A percentile compares a stretch with the other conserved stretches of the same genome.
Conservation (phyloP, 1,140 invertebrate genomes). For the Eurytemora carolleeae region DNA sequence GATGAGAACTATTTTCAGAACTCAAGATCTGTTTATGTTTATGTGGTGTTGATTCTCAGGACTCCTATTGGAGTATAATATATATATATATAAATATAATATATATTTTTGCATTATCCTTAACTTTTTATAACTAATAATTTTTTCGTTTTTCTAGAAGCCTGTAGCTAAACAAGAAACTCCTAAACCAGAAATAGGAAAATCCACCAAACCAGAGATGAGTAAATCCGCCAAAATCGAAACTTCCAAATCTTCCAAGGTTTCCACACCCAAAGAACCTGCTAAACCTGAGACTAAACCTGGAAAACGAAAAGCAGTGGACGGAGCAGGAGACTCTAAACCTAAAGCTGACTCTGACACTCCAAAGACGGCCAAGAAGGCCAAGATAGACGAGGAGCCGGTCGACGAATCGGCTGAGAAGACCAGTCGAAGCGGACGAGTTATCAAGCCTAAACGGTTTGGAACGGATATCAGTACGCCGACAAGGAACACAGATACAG, state of each 20-base stretch:
- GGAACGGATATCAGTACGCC: conserved; percentile 5
- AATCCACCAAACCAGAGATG: too few relatives aligned
- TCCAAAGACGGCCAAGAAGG: background rate
- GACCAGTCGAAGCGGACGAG: conserved; percentile 19
- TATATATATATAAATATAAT: too few relatives aligned
- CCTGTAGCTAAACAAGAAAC: too few relatives aligned
- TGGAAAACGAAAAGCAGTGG: conserved; percentile 6
- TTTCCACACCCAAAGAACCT: background rate
- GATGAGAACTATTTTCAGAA: too few relatives aligned
- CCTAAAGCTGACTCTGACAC: background rate
- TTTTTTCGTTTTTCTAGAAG: too few relatives aligned
- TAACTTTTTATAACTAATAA: too few relatives aligned
- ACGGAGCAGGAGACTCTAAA: background rate
- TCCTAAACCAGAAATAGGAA: too few relatives aligned
- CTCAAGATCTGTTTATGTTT: too few relatives aligned
- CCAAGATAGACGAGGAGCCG: background rate
- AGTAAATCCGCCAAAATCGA: conserved; percentile 14
- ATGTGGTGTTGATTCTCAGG: too few relatives aligned
- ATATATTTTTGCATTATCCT: too few relatives aligned
- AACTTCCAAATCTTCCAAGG: conserved; percentile 1
- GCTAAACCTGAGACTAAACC: background rate
- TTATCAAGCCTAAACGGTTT: conserved; percentile 14
- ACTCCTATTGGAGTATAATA: too few relatives aligned
- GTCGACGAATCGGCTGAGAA: conserved; percentile 16
- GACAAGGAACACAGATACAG: too few relatives aligned